Evolutionary conservation across 2,888 invertebrate genomes (phyloP).

Genomic region (Andrena trimmerana): DNA sequence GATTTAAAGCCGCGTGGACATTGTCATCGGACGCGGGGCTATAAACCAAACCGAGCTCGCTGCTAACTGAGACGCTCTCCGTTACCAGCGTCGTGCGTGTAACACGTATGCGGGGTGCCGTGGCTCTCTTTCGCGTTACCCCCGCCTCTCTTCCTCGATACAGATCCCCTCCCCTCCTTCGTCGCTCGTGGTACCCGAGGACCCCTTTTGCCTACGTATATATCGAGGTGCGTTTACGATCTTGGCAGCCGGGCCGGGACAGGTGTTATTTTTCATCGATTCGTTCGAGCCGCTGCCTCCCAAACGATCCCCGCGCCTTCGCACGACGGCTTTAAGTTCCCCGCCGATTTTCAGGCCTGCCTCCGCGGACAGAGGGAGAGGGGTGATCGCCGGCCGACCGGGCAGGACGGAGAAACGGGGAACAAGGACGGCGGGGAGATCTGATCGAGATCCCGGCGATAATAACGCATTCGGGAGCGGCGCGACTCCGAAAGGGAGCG

Average conservation of each 20-base stretch:
- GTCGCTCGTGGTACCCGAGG: constrained; percentile 25
- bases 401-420: constrained; percentile 21
- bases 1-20: constrained; percentile 82
- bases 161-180: neutral
- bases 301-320: constrained; percentile 51
- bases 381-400: constrained; percentile 10
- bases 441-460: constrained; percentile 68
- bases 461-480: constrained; percentile 68
- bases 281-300: constrained; percentile 67
- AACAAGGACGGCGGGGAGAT: constrained; percentile 64
- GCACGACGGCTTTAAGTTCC: constrained; percentile 52
- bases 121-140: constrained; percentile 52
- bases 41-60: constrained; percentile 76
- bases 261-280: constrained; percentile 78
- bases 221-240: constrained; percentile 65
- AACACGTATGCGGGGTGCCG: constrained; percentile 65
- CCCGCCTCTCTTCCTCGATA: constrained; percentile 20
- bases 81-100: constrained; percentile 55
- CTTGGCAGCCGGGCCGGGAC: constrained; percentile 69
- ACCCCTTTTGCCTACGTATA: constrained; percentile 52
- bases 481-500: constrained; percentile 49
- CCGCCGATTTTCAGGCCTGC: constrained; percentile 64
- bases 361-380: constrained; percentile 21
- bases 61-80: constrained; percentile 74
- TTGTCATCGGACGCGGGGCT: constrained; percentile 80